Conservation (phyloP, 2,888 invertebrate genomes). For the Lobophora halterata region DNA sequence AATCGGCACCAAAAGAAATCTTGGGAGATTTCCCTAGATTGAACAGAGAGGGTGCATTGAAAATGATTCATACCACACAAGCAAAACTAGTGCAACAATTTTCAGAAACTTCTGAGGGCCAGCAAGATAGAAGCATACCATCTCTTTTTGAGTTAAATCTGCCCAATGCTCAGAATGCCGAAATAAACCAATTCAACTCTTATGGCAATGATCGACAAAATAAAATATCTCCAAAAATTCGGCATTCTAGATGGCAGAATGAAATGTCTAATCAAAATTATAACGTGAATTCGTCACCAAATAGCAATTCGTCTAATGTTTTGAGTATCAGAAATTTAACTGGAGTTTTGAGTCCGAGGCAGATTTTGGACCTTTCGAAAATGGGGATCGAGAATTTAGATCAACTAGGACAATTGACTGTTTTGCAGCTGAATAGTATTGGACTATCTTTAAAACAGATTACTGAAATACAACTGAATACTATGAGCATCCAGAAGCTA, state of each 20-base stretch:
- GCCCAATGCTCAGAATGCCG: constrained; percentile 57
- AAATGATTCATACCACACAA: constrained; percentile 76
- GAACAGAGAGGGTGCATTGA: constrained; percentile 87
- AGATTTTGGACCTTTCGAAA: constrained; percentile 80
- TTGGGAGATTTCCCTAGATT: constrained; percentile 93
- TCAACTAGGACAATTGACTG: constrained; percentile 81
- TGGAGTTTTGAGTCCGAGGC: constrained; percentile 78
- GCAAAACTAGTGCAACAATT: constrained; percentile 67
- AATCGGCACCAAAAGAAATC: constrained; percentile 94
- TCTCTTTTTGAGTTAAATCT: constrained; percentile 74
- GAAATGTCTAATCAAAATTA: constrained; percentile 57
- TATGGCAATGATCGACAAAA: constrained; percentile 61
- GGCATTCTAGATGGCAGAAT: constrained; percentile 77
- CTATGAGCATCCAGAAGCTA: constrained; percentile 80
- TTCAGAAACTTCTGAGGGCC: constrained; percentile 53
- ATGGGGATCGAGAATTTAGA: constrained; percentile 83
- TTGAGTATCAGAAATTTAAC: constrained; percentile 80
- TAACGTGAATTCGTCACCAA: constrained; percentile 51
- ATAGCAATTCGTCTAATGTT: constrained; percentile 57
- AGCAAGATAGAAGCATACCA: constrained; percentile 64
- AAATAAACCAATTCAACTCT: constrained; percentile 53
- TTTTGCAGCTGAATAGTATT: constrained; percentile 81
- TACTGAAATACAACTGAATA: constrained; percentile 82
- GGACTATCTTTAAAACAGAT: constrained; percentile 82
- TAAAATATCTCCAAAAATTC: constrained; percentile 69